Conservation (phyloP, 2,888 invertebrate genomes). For the Agriopis aurantiaria region DNA sequence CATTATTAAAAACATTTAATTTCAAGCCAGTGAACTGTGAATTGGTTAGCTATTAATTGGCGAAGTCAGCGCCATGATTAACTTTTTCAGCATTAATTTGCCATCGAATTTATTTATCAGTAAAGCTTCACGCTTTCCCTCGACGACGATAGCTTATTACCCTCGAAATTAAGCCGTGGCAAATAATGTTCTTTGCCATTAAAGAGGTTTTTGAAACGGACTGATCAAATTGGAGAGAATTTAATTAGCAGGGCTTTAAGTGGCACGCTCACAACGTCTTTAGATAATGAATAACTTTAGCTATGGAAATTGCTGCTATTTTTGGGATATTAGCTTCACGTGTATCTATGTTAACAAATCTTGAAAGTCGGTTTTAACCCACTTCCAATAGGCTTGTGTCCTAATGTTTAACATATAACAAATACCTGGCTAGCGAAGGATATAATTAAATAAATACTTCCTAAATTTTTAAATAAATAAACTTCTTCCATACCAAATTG, state of each 20-base stretch:
- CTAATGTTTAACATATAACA: no score
- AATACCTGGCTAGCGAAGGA: no score
- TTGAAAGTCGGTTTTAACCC: no score
- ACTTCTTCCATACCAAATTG: neutral
- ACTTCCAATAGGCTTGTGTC: no score
- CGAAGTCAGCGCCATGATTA: slow-evolving; percentile 25
- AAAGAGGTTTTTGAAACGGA: slow-evolving; percentile 13
- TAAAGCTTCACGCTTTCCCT: slow-evolving; percentile 31
- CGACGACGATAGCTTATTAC: slow-evolving; percentile 26
- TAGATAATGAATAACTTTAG: neutral
- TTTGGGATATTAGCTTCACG: no score
- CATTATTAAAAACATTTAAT: slow-evolving; percentile 8
- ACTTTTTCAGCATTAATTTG: slow-evolving; percentile 28
- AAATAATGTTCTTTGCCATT: slow-evolving; percentile 10
- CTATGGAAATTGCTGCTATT: neutral
- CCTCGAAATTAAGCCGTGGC: slow-evolving; percentile 24
- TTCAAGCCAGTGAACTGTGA: slow-evolving; percentile 20
- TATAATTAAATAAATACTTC: no score
- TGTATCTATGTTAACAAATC: no score
- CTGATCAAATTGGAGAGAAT: slow-evolving; percentile 8
- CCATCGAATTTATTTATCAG: slow-evolving; percentile 23
- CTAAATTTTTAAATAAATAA: no score
- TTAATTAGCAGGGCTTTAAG: slow-evolving; percentile 4
- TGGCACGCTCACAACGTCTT: neutral
- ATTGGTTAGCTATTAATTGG: slow-evolving; percentile 20